phyloP scores from a whole-genome alignment of 2,113 vertebrate species.

The Platanista minor region DNA sequence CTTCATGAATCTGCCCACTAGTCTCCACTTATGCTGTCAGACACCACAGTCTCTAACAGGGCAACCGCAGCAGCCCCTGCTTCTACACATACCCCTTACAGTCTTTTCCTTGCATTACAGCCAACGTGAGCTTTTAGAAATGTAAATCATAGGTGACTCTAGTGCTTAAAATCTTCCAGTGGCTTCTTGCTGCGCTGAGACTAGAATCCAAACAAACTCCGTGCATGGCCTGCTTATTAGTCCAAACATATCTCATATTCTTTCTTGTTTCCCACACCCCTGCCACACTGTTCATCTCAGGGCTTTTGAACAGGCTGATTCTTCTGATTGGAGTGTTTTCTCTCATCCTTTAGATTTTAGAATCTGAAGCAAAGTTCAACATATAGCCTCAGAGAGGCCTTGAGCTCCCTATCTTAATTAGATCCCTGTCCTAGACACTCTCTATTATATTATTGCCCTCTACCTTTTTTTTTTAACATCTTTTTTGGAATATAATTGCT shows the following conservation, averaged over 20 bases:
- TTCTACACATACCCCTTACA: not conserved
- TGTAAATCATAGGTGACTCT: not conserved
- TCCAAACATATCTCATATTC: not conserved
- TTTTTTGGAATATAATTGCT: no score
- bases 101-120: not conserved
- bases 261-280: not conserved
- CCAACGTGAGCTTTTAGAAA: not conserved
- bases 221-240: not conserved
- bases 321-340: not conserved
- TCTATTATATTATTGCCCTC: not conserved
- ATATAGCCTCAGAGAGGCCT: not conserved
- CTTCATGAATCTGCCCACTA: not conserved
- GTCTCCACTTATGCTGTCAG: not conserved
- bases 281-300: not conserved
- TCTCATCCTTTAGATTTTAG: constrained; percentile 18
- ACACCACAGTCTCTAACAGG: not conserved
- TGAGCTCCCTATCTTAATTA: not conserved
- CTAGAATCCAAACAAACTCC: not conserved
- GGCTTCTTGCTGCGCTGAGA: not conserved
- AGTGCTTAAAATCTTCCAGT: not conserved
- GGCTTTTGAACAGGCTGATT: not conserved
- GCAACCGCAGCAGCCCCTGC: not conserved
- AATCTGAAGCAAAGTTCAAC: not conserved
- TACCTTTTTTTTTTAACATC: not conserved
- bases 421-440: not conserved